A percentile compares a stretch with the other conserved stretches of the same genome.
Conservation (phyloP, 2,113 vertebrate genomes). For the Sakesphorus luctuosus region DNA sequence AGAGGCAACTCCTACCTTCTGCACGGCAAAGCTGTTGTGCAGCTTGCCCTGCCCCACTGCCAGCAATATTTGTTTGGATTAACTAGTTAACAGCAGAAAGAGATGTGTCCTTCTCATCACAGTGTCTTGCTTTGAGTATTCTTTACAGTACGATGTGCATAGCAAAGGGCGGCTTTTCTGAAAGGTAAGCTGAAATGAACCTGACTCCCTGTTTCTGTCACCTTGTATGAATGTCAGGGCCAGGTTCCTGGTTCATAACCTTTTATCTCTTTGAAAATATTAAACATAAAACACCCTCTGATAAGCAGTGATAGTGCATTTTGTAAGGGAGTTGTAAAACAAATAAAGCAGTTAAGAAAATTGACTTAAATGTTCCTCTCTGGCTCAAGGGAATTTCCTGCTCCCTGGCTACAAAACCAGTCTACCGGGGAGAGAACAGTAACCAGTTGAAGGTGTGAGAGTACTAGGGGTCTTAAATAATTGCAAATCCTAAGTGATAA, state of each 20-base stretch:
- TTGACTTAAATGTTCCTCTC: not conserved
- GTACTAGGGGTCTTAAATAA: not conserved
- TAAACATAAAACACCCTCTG: not conserved
- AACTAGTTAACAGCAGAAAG: not conserved
- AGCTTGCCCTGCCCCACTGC: not conserved
- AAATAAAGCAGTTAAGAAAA: not conserved
- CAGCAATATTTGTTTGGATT: not conserved
- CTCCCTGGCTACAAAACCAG: fast-evolving
- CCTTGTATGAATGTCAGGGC: not conserved
- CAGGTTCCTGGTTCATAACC: slow-evolving; percentile 3
- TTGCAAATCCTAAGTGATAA: not conserved
- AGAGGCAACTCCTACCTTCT: not conserved
- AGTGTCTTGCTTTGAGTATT: not conserved
- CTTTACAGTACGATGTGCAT: fast-evolving
- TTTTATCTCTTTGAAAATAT: slow-evolving; percentile 15
- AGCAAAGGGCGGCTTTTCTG: not conserved
- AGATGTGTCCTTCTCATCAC: not conserved
- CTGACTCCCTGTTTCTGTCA: not conserved
- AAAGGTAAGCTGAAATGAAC: not conserved
- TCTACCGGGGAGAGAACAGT: not conserved
- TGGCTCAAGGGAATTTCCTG: not conserved
- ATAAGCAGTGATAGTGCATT: not conserved
- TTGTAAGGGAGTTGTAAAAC: not conserved
- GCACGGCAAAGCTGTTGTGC: not conserved
- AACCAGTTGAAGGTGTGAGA: not conserved